Evolutionary conservation across 2,888 invertebrate genomes (phyloP).

Genomic region (Drosophila subsilvestris): DNA sequence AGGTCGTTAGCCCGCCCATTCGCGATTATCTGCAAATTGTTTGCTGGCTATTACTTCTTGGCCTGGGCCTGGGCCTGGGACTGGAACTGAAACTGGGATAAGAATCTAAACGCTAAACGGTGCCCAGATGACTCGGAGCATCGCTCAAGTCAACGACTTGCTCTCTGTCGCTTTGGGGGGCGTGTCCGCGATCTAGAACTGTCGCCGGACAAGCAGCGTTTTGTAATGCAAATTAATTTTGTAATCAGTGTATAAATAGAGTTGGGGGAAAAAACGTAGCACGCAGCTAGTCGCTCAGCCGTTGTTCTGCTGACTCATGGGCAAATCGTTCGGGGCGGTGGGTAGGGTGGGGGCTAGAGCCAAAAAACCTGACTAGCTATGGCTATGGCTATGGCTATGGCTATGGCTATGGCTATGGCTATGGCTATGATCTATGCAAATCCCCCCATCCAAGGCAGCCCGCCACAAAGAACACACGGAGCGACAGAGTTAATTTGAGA

Average conservation of each 20-base stretch:
- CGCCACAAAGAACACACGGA: constrained; percentile 26
- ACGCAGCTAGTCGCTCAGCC: constrained; percentile 36
- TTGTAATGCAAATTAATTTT: constrained; percentile 69
- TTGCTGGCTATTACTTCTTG: constrained; percentile 30
- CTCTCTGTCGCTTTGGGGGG: constrained; percentile 42
- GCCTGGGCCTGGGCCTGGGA: constrained; percentile 1
- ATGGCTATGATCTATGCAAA: constrained; percentile 57
- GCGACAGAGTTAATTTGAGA: constrained; percentile 47
- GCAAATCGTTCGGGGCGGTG: background rate
- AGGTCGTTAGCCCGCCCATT: constrained; percentile 65
- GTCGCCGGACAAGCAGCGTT: constrained; percentile 52
- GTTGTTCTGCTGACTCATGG: constrained; percentile 59
- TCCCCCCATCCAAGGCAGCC: constrained; percentile 57
- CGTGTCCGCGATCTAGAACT: constrained; percentile 60
- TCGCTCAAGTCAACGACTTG: constrained; percentile 68
- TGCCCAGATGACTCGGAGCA: constrained; percentile 33
- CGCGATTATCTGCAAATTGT: constrained; percentile 53
- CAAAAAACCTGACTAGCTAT: constrained; percentile 26
- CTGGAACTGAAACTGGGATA: constrained; percentile 50
- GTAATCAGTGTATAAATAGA: constrained; percentile 65
- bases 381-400: constrained; percentile 10
- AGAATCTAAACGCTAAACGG: constrained; percentile 57
- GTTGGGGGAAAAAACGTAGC: constrained; percentile 34
- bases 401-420: background rate
- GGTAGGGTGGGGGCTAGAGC: too few relatives aligned